Conservation (phyloP, 2,113 vertebrate genomes). For the Oceanites oceanicus region DNA sequence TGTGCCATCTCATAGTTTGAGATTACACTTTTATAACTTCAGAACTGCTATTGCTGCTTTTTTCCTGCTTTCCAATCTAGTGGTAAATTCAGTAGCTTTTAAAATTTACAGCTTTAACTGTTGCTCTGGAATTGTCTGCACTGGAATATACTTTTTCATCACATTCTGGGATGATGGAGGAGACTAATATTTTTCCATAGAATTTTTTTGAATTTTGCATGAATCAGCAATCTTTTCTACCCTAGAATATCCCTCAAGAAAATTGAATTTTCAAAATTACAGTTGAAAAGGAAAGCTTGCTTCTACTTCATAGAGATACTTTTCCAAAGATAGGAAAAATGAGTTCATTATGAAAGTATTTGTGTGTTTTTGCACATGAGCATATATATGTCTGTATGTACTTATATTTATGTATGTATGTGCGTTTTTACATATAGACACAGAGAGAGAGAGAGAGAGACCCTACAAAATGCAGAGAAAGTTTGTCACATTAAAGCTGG, state of each 20-base stretch:
- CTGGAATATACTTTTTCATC: background rate
- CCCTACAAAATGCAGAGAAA: background rate
- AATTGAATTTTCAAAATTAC: background rate
- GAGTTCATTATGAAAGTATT: background rate
- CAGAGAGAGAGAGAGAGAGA: background rate
- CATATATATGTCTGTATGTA: background rate
- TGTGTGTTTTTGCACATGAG: background rate
- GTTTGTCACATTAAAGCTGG: background rate
- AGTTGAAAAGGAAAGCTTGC: background rate
- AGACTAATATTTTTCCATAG: conserved; percentile 2
- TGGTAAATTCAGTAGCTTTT: conserved; percentile 1
- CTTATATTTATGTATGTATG: background rate
- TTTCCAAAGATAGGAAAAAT: background rate
- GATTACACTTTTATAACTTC: conserved; percentile 20
- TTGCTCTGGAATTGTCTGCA: background rate
- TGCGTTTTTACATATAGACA: background rate
- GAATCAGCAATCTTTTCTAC: background rate
- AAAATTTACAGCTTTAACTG: conserved; percentile 35
- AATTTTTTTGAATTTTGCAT: background rate
- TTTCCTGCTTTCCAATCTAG: background rate
- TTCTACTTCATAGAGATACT: background rate
- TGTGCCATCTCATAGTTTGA: background rate
- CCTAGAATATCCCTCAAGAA: background rate
- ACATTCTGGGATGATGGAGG: background rate
- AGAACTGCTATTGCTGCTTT: background rate